These are phyloP conservation scores for Scatophagus argus DNA, from an alignment of 2,113 vertebrate genomes.

Conservation along the genomic window DNA sequence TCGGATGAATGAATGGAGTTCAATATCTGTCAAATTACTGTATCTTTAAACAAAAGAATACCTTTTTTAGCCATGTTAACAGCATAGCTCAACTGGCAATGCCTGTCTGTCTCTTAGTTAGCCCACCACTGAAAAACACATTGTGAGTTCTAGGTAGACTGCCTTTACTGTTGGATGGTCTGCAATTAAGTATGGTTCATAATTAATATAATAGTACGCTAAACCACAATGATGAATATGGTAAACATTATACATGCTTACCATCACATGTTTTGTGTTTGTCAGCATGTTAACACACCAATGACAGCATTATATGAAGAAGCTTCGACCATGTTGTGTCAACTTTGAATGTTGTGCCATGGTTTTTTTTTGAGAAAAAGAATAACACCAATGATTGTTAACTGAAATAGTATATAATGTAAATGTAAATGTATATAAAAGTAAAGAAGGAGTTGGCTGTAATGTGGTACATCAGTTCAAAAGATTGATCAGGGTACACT, in stretches of 20 bases:
- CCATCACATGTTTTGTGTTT: not conserved
- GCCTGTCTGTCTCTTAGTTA: not conserved
- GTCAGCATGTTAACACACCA: not conserved
- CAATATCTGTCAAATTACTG: not conserved
- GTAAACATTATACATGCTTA: not conserved
- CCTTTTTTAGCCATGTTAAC: not conserved
- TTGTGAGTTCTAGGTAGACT: too few species aligned
- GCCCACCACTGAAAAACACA: too few species aligned
- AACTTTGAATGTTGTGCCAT: too few species aligned
- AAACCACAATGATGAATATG: too few species aligned
- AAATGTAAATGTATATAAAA: too few species aligned
- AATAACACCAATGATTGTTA: too few species aligned
- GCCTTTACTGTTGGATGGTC: not conserved
- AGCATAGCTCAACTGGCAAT: too few species aligned
- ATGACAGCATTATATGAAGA: too few species aligned
- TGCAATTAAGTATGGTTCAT: not conserved
- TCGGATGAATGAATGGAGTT: not conserved
- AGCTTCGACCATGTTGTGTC: too few species aligned
- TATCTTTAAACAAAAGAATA: not conserved
- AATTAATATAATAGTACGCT: too few species aligned
- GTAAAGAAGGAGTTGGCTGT: not conserved
- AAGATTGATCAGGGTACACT: not conserved
- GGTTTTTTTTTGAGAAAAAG: too few species aligned
- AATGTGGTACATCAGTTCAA: not conserved
- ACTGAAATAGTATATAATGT: not conserved